A percentile compares a stretch with the other conserved stretches of the same genome.
Evolutionary conservation across 2,113 vertebrate genomes (phyloP).

Genomic region (Cettia cetti): DNA sequence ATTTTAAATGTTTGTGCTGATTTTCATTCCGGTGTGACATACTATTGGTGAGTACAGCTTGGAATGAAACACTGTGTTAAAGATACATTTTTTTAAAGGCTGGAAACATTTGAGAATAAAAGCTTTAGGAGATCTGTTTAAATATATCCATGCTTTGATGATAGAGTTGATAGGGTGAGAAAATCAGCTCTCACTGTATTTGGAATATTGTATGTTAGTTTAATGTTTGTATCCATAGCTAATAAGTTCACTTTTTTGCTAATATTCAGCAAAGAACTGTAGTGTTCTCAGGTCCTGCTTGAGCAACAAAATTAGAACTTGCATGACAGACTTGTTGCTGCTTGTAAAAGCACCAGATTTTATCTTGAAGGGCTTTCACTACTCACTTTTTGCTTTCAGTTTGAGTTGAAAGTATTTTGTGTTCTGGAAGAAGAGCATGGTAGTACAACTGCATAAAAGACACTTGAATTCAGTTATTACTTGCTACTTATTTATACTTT

Average conservation of each 20-base stretch:
- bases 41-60: not conserved
- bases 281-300: not conserved
- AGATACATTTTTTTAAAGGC: not conserved
- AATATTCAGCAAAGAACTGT: not conserved
- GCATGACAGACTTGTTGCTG: not conserved
- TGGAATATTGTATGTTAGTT: not conserved
- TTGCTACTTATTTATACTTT: not conserved
- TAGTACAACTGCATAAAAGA: not conserved
- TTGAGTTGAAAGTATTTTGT: not conserved
- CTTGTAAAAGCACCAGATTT: not conserved
- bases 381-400: not conserved
- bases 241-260: not conserved
- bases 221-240: not conserved
- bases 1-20: not conserved
- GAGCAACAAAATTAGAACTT: not conserved
- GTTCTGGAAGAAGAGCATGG: not conserved
- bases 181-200: not conserved
- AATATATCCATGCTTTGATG: not conserved
- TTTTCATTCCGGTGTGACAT: not conserved
- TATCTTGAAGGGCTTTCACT: not conserved
- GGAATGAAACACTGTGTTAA: not conserved
- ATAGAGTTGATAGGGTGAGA: not conserved
- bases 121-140: not conserved
- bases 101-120: not conserved
- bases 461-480: not conserved